Conservation (phyloP, 2,888 invertebrate species). For the Bibio marci region DNA sequence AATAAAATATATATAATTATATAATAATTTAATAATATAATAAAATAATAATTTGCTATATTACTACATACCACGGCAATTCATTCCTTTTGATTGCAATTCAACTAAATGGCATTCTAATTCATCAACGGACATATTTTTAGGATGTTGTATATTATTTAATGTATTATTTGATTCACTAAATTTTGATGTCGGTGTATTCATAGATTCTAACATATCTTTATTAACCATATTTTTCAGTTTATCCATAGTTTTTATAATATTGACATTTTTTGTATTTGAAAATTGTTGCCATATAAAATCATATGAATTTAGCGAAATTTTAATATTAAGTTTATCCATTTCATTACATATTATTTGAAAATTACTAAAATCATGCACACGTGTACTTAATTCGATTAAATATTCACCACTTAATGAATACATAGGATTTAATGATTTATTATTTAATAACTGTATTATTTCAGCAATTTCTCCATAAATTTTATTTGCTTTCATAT, state of each 20-base stretch:
- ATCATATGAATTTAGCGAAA: constrained; percentile 33
- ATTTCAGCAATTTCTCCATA: constrained; percentile 31
- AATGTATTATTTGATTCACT: too few species aligned
- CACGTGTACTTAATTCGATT: constrained; percentile 27
- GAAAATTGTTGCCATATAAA: constrained; percentile 24
- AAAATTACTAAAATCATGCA: too few species aligned
- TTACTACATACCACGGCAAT: constrained; percentile 43
- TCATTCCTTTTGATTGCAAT: constrained; percentile 45
- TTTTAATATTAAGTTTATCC: constrained; percentile 14
- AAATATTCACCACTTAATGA: constrained; percentile 42
- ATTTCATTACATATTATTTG: too few species aligned
- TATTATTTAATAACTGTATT: constrained; percentile 31
- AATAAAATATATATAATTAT: too few species aligned
- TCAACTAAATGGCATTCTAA: constrained; percentile 46
- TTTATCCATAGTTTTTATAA: too few species aligned
- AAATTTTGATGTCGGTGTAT: too few species aligned
- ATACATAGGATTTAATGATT: constrained; percentile 29
- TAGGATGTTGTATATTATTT: constrained; percentile 33
- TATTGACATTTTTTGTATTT: constrained; percentile 1
- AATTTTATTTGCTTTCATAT: too few species aligned
- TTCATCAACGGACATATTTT: constrained; percentile 42
- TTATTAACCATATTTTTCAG: constrained; percentile 27
- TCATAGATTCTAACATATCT: too few species aligned
- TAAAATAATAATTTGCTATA: too few species aligned
- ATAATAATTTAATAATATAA: too few species aligned